Evolutionary conservation across 2,797 vertebrate species (phyloP).

Genomic region (Darevskia mixta): DNA sequence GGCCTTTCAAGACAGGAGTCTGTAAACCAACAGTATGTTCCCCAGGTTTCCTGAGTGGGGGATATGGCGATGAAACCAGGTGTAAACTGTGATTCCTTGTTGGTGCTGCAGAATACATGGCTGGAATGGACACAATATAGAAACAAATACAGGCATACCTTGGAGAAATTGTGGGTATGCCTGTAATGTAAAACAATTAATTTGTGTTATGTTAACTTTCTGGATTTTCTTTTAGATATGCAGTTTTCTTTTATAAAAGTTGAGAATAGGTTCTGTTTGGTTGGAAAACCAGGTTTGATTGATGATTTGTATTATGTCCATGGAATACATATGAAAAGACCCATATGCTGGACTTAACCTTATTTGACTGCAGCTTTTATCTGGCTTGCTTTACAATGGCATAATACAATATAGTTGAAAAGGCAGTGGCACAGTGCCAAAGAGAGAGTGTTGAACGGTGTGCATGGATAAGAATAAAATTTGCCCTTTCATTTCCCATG

Average conservation of each 20-base stretch:
- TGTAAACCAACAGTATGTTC: background rate
- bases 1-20: too few species aligned
- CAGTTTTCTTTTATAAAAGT: background rate
- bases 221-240: background rate
- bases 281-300: background rate
- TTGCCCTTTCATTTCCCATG: conserved; percentile 34
- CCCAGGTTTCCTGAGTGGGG: background rate
- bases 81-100: background rate
- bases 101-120: background rate
- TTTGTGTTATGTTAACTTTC: conserved; percentile 9
- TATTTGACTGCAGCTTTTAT: conserved; percentile 16
- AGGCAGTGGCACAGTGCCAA: background rate
- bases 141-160: background rate
- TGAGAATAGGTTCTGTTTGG: background rate
- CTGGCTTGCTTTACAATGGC: conserved; percentile 16
- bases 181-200: background rate
- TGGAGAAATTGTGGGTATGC: too few species aligned
- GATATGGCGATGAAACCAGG: background rate
- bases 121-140: background rate
- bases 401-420: background rate
- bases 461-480: conserved; percentile 6
- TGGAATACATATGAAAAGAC: background rate
- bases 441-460: background rate
- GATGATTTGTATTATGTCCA: background rate
- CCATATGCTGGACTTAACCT: conserved; percentile 14